These are phyloP conservation scores for Holothuria scabra DNA, from an alignment of 53 echinoderm and acorn worm species.

Conservation along the genomic window DNA sequence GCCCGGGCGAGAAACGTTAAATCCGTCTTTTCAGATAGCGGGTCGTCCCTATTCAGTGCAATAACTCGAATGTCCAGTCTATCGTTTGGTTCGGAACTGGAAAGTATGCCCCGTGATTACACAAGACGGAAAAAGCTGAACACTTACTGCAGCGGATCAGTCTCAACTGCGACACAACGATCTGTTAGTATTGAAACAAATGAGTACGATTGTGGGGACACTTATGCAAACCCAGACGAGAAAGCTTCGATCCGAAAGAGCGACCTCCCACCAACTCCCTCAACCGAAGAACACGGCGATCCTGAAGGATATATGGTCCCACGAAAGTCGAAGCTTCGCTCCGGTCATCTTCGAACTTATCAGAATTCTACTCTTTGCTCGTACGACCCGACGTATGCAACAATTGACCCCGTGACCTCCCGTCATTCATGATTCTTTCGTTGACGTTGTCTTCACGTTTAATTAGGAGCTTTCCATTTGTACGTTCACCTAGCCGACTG, in stretches of 20 bases:
- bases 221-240: neutral
- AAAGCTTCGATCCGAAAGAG: neutral
- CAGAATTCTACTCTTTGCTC: conserved; percentile 19
- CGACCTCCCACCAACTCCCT: neutral
- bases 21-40: neutral
- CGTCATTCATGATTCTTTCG: neutral
- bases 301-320: conserved; percentile 8
- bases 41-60: neutral
- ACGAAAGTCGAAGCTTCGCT: neutral
- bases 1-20: neutral
- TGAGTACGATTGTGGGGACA: neutral
- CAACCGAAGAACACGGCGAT: neutral
- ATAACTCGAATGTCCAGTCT: neutral
- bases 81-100: conserved; percentile 6
- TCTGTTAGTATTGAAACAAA: neutral
- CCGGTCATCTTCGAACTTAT: neutral
- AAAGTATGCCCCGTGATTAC: neutral
- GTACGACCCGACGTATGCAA: conserved; percentile 11
- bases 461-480: too few species aligned
- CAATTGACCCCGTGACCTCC: neutral
- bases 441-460: too few species aligned
- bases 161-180: neutral
- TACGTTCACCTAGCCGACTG: too few species aligned
- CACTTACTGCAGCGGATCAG: conserved; percentile 17
- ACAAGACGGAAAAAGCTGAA: neutral